A percentile compares a stretch with the other conserved stretches of the same genome.
phyloP scores from a whole-genome alignment of 2,113 vertebrate genomes.

The Pandion haliaetus region DNA sequence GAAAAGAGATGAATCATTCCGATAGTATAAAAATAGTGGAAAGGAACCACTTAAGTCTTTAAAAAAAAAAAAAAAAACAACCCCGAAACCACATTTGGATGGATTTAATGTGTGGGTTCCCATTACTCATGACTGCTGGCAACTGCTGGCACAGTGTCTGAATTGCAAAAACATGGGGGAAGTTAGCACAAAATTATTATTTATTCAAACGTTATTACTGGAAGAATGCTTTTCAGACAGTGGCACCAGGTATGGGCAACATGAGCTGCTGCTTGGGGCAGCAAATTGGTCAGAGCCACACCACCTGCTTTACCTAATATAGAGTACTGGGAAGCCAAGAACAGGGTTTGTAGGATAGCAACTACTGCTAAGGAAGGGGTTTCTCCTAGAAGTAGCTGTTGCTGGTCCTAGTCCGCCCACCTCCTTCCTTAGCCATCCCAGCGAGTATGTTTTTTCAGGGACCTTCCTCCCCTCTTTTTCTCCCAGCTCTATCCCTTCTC shows the following conservation, averaged over 20 bases:
- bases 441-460: background rate
- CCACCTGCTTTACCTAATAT: background rate
- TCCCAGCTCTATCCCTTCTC: background rate
- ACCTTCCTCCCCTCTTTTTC: background rate
- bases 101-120: background rate
- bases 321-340: background rate
- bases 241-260: background rate
- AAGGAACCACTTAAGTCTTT: background rate
- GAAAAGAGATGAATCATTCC: background rate
- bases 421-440: background rate
- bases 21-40: background rate
- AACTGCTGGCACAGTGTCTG: background rate
- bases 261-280: background rate
- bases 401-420: background rate
- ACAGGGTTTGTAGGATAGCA: background rate
- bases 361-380: background rate
- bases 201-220: background rate
- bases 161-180: background rate
- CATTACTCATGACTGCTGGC: background rate
- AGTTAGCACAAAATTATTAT: background rate
- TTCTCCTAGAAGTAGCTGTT: background rate
- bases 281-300: background rate
- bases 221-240: background rate
- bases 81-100: background rate
- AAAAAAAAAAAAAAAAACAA: too few species aligned